Percentiles rank a stretch among this genome's conserved stretches.
Evolutionary conservation across 2,888 invertebrate genomes (phyloP).

Genomic region (Andrena haemorrhoa): DNA sequence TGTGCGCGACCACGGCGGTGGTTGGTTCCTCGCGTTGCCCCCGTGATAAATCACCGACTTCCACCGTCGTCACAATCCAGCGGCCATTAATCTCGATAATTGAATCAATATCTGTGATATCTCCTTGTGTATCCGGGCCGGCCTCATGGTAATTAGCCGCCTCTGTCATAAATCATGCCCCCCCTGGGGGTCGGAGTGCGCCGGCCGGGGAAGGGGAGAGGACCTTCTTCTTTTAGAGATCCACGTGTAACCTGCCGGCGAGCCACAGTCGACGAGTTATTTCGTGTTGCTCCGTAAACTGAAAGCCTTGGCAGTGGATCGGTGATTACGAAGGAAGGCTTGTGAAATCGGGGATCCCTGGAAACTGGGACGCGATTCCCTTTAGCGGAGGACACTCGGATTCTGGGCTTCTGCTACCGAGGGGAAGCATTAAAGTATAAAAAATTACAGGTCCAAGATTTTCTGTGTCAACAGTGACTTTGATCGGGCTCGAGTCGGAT

Average conservation of each 20-base stretch:
- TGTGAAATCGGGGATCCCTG: no score
- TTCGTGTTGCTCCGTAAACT: constrained; percentile 39
- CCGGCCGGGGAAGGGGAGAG: constrained; percentile 3
- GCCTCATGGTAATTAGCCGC: constrained; percentile 74
- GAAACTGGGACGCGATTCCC: no score
- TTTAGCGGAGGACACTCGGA: no score
- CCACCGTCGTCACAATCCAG: constrained; percentile 70
- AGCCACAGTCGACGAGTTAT: constrained; percentile 8
- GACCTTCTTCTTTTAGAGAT: not conserved
- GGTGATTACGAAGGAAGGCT: no score
- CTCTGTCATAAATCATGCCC: constrained; percentile 75
- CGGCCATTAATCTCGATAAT: constrained; percentile 82
- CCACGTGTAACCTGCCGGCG: not conserved
- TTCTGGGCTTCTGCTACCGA: no score
- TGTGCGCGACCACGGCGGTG: constrained; percentile 24
- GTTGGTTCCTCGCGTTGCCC: constrained; percentile 41
- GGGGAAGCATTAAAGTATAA: no score
- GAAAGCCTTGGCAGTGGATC: constrained; percentile 22
- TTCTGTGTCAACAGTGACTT: not conserved
- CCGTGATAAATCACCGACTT: constrained; percentile 73
- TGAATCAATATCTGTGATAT: constrained; percentile 81
- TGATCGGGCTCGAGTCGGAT: not conserved
- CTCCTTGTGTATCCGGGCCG: constrained; percentile 70
- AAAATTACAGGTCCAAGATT: no score
- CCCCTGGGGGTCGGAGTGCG: constrained; percentile 53